Conservation (phyloP, 2,888 invertebrate genomes). For the Brachyopa scutellaris region DNA sequence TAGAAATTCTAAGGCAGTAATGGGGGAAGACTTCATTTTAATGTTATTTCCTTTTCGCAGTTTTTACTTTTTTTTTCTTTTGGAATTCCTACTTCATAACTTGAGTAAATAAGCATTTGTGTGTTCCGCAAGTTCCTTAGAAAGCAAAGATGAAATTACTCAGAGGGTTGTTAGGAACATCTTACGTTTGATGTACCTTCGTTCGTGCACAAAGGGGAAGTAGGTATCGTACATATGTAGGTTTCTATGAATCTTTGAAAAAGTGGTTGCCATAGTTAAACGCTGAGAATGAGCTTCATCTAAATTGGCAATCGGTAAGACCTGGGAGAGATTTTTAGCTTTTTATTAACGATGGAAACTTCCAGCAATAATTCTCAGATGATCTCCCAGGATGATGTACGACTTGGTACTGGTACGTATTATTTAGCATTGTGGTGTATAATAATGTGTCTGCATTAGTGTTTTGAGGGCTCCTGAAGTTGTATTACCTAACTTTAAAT, state of each 20-base stretch:
- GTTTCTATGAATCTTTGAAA: slow-evolving; percentile 1
- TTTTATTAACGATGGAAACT: slow-evolving; percentile 12
- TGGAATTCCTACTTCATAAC: slow-evolving; percentile 42
- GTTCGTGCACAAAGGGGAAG: slow-evolving; percentile 8
- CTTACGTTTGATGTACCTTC: slow-evolving; percentile 15
- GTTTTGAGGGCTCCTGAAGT: neutral
- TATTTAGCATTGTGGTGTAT: neutral
- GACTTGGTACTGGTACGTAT: neutral
- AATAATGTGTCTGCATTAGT: neutral
- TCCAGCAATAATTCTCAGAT: neutral
- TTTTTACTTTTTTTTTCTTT: slow-evolving; percentile 24
- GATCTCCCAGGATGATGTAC: neutral
- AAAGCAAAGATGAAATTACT: slow-evolving; percentile 43
- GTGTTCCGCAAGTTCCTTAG: slow-evolving; percentile 45
- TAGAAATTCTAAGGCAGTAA: slow-evolving; percentile 28
- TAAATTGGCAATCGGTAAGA: slow-evolving; percentile 18
- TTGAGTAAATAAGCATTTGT: slow-evolving; percentile 62
- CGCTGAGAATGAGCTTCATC: slow-evolving; percentile 19
- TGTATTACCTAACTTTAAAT: slow-evolving; percentile 21
- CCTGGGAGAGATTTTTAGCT: slow-evolving; percentile 5
- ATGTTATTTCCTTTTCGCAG: slow-evolving; percentile 56
- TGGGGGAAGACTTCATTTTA: slow-evolving; percentile 58
- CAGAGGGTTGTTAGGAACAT: slow-evolving; percentile 38
- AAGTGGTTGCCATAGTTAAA: slow-evolving; percentile 23
- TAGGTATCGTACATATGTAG: neutral